phyloP scores from a whole-genome alignment of 2,113 vertebrate species.

The Marmota monax region DNA sequence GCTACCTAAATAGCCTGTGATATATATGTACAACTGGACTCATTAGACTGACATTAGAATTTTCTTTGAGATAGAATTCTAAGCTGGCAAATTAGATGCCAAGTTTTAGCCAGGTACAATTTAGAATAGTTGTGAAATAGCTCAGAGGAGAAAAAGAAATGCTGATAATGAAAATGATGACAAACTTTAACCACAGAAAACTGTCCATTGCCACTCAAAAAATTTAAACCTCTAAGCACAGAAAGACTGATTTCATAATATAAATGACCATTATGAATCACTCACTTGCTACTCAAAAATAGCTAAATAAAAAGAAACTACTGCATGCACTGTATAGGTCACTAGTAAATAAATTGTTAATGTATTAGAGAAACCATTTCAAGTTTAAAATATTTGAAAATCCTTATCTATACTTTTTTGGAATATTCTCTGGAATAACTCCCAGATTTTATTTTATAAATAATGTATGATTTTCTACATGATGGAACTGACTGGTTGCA shows the following conservation, averaged over 20 bases:
- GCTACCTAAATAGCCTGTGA: conserved; percentile 15
- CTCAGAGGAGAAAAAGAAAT: conserved; percentile 66
- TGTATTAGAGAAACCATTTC: conserved; percentile 82
- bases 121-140: conserved; percentile 62
- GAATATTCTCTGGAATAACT: conserved; percentile 85
- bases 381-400: conserved; percentile 87
- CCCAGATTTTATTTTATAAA: conserved; percentile 85
- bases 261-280: conserved; percentile 80
- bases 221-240: conserved; percentile 71
- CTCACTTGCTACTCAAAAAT: conserved; percentile 78
- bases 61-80: conserved; percentile 75
- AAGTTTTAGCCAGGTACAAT: conserved; percentile 63
- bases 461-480: conserved; percentile 84
- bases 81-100: conserved; percentile 68
- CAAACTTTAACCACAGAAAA: conserved; percentile 74
- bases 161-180: conserved; percentile 79
- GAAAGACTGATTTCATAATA: conserved; percentile 73
- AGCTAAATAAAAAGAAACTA: conserved; percentile 57
- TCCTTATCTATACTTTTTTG: conserved; percentile 70
- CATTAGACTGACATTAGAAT: conserved; percentile 72
- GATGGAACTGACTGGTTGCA: conserved; percentile 78
- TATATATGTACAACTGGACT: conserved; percentile 63
- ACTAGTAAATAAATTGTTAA: conserved; percentile 85
- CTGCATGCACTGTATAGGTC: conserved; percentile 73
- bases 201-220: conserved; percentile 41